These are phyloP conservation scores for Abrostola triplasia DNA, from an alignment of 2,888 invertebrate species.

Conservation along the genomic window DNA sequence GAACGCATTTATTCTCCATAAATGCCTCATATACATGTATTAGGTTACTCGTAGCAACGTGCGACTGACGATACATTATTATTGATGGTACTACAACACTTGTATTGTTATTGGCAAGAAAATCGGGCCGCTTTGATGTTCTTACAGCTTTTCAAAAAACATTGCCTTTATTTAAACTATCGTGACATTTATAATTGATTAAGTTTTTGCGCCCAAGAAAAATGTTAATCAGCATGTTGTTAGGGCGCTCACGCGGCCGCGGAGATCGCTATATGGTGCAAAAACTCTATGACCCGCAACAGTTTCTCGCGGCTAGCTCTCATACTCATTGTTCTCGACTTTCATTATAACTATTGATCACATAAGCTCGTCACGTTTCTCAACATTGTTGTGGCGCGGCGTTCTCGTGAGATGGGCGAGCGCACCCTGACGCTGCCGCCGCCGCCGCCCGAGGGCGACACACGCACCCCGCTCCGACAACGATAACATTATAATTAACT, in stretches of 20 bases:
- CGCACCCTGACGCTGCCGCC: slow-evolving; percentile 44
- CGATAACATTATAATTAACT: slow-evolving; percentile 76
- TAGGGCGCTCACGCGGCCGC: slow-evolving; percentile 42
- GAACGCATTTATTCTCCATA: not conserved
- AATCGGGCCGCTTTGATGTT: slow-evolving; percentile 1
- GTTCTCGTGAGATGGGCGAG: slow-evolving; percentile 71
- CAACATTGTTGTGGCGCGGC: slow-evolving; percentile 79
- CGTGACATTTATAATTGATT: slow-evolving; percentile 48
- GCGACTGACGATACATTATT: too few relatives aligned
- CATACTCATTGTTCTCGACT: slow-evolving; percentile 83
- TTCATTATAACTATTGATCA: slow-evolving; percentile 78
- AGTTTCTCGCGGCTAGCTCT: slow-evolving; percentile 76
- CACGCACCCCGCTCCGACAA: slow-evolving; percentile 58
- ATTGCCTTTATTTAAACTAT: slow-evolving; percentile 41
- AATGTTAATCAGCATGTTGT: slow-evolving; percentile 48
- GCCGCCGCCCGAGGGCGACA: slow-evolving; percentile 45
- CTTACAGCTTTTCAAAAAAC: slow-evolving; percentile 22
- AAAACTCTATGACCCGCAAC: slow-evolving; percentile 71
- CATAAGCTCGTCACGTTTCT: slow-evolving; percentile 73
- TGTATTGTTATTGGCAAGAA: slow-evolving; percentile 4
- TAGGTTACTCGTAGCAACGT: too few relatives aligned
- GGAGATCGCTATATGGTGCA: slow-evolving; percentile 64
- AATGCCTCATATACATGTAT: too few relatives aligned
- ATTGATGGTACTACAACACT: too few relatives aligned
- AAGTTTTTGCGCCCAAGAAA: slow-evolving; percentile 38